These are phyloP conservation scores for Eueremaeus valkanovi DNA, from an alignment of 2,888 invertebrate species.

Conservation along the genomic window DNA sequence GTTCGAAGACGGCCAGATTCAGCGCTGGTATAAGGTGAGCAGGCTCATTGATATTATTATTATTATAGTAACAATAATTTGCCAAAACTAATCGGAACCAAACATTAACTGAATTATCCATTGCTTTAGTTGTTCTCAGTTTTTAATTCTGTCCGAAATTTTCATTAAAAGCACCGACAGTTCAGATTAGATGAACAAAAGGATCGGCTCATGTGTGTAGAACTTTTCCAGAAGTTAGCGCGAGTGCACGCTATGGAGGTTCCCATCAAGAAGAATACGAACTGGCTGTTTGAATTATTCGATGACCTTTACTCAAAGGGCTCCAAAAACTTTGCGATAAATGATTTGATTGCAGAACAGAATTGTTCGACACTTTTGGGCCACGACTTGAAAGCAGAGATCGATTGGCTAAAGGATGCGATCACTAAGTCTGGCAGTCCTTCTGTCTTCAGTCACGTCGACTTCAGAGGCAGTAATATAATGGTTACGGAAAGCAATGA, in stretches of 20 bases:
- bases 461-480: constrained; percentile 35
- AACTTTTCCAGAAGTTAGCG: constrained; percentile 88
- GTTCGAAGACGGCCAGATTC: constrained; percentile 90
- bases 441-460: constrained; percentile 14
- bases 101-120: neutral
- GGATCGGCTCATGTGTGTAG: constrained; percentile 69
- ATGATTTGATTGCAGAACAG: constrained; percentile 1
- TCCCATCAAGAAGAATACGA: constrained; percentile 66
- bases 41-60: constrained; percentile 13
- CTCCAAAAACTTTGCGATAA: neutral
- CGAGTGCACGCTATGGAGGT: constrained; percentile 86
- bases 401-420: neutral
- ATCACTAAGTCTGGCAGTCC: neutral
- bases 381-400: constrained; percentile 21
- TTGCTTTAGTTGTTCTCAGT: too few relatives aligned
- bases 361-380: neutral
- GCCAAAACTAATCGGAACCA: neutral
- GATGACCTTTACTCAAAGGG: neutral
- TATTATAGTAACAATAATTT: constrained; percentile 59
- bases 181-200: constrained; percentile 64
- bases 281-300: constrained; percentile 13
- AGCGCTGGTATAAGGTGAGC: constrained; percentile 67
- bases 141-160: too few relatives aligned
- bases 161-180: constrained; percentile 70
- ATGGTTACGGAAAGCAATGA: constrained; percentile 54